phyloP scores from a whole-genome alignment of 2,797 vertebrate species.

The Manis crassicaudata region DNA sequence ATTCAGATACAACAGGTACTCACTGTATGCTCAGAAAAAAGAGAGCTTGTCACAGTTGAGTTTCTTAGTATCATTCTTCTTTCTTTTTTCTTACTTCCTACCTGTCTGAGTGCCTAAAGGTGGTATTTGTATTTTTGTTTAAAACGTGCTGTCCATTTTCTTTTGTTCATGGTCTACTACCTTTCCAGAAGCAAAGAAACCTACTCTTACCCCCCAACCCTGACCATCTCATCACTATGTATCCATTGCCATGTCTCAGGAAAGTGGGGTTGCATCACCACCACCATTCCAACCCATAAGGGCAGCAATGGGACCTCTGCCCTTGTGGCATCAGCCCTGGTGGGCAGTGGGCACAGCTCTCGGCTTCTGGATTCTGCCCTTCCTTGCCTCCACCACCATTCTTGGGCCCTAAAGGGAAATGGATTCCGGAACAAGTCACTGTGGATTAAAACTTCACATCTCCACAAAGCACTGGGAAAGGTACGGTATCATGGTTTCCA shows the following conservation, averaged over 20 bases:
- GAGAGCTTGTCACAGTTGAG: background rate
- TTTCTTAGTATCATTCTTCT: background rate
- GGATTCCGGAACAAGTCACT: background rate
- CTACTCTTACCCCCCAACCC: background rate
- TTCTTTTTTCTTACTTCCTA: background rate
- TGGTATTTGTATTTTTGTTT: background rate
- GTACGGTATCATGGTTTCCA: background rate
- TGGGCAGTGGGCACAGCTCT: background rate
- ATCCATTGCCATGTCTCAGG: background rate
- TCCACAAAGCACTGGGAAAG: background rate
- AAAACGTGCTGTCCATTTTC: background rate
- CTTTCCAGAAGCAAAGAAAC: background rate
- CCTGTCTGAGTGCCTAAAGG: background rate
- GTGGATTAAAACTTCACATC: background rate
- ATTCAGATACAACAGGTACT: slow-evolving; percentile 7
- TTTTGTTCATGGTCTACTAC: background rate
- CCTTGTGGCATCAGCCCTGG: too few relatives aligned
- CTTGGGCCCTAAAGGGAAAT: accelerated
- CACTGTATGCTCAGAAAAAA: background rate
- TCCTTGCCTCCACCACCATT: background rate
- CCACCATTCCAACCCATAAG: background rate
- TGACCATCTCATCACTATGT: background rate
- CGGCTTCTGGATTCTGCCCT: background rate
- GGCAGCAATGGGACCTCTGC: background rate
- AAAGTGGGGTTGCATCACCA: background rate